Conservation (phyloP, 2,113 vertebrate genomes). For the Morone saxatilis region DNA sequence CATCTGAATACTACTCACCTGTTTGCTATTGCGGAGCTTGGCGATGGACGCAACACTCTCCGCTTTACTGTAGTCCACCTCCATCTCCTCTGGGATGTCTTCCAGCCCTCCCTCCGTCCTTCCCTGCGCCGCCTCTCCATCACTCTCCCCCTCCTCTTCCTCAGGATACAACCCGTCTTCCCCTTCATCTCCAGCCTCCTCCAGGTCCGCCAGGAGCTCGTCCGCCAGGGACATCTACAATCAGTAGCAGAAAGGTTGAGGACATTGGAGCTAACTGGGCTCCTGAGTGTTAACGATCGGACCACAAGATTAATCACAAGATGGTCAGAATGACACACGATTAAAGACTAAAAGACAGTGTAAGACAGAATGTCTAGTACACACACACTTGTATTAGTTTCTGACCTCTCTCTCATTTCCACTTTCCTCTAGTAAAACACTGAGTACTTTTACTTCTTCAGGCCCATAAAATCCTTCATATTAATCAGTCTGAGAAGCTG, state of each 20-base stretch:
- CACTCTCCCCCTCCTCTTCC: constrained; percentile 89
- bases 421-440: background rate
- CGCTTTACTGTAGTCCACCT: constrained; percentile 88
- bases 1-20: constrained; percentile 76
- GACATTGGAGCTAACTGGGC: background rate
- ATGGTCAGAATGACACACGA: no score
- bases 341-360: no score
- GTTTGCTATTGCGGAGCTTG: constrained; percentile 93
- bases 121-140: constrained; percentile 82
- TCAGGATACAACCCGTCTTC: constrained; percentile 89
- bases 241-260: background rate
- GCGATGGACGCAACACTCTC: constrained; percentile 92
- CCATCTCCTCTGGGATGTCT: constrained; percentile 93
- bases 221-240: constrained; percentile 92
- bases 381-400: background rate
- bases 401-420: background rate
- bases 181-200: constrained; percentile 92
- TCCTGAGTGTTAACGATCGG: background rate
- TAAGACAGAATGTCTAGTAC: no score
- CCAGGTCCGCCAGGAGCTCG: constrained; percentile 92
- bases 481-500: background rate
- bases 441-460: background rate
- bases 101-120: constrained; percentile 83
- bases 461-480: background rate
- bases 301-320: no score